phyloP scores from a whole-genome alignment of 1,140 invertebrate genomes.

The Papilio polyxenes region DNA sequence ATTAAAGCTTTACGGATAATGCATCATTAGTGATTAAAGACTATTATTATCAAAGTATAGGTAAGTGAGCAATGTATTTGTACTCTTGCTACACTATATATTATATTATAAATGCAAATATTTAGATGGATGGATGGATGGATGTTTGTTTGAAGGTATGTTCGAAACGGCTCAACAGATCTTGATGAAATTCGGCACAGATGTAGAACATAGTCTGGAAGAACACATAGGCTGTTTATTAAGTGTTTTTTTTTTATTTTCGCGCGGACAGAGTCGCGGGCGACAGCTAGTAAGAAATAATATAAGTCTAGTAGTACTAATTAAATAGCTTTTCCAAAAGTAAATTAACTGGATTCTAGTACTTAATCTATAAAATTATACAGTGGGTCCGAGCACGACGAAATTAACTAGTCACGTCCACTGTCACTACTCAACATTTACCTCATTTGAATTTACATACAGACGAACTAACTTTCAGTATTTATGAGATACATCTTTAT shows the following conservation, averaged over 20 bases:
- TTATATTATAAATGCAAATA: too few species aligned
- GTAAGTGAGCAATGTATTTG: neutral
- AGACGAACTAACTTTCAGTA: neutral
- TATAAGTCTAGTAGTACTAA: too few species aligned
- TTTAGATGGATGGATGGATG: too few species aligned
- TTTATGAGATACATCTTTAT: neutral
- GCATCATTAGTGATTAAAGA: neutral
- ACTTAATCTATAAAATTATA: neutral
- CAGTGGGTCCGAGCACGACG: neutral
- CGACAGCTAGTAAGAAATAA: too few species aligned
- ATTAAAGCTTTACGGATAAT: neutral
- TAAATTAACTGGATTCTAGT: neutral
- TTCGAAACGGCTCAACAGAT: too few species aligned
- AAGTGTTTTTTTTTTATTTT: too few species aligned
- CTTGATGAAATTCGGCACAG: too few species aligned
- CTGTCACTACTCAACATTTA: slow-evolving; percentile 1
- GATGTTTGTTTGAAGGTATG: too few species aligned
- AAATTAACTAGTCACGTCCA: neutral
- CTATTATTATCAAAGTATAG: neutral
- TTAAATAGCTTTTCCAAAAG: neutral
- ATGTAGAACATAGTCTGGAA: too few species aligned
- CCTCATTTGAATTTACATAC: neutral
- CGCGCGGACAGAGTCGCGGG: too few species aligned
- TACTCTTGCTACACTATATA: too few species aligned
- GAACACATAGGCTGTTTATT: too few species aligned